Base-by-base conservation (phyloP, 2,113 vertebrate genomes). In the Oostethus manadensis region DNA sequence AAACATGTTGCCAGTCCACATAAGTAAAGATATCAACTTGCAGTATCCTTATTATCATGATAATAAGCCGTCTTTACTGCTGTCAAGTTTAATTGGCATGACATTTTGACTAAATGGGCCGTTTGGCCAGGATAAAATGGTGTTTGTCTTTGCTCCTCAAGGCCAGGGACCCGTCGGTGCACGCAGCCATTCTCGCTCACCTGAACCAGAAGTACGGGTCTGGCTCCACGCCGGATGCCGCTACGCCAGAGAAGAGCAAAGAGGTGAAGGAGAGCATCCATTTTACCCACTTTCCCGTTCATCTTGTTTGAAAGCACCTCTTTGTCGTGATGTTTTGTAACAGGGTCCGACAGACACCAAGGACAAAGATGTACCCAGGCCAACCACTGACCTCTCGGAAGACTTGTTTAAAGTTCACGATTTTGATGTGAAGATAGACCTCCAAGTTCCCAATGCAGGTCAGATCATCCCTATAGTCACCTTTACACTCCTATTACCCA, bases 321-420 rank as follows among this genome's bases (percentile, higher is more conserved):
- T 50, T 1, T 2, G 40, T 56, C 46, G n/a, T n/a, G n/a, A 29
- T 5, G 17, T 62, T 33, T 17, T 65, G 13, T 21, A 87, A 45
- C 64, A 95, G 93, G 93, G 89, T 81, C 91, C 88, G 71, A 64
- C 85, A 51, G 78, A 70, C 66, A 26, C 60, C 26, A 97, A 95
- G 82, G 95, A 99, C 77, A 95, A 96, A 89, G 95, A 98, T 64
- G 61, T 88, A 78, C 91, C 93, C 71, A 98, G 98, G 86, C 89
- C 92, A 73, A 92, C 88, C 87, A 97, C 91, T 71, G 97, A 99
- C 87, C 94, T 98, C 85, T 98, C 96, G 11, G 97, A 99, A 87
- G 97, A 99, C 75, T 90, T 99, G 64, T 99, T 99, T 84, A 98
- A 98, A 94, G 96, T 98, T 59, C 97, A 99, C 8, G 97, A 99